A percentile compares a stretch with the other conserved stretches of the same genome.
These are phyloP conservation scores for Zaprionus africanus DNA, from an alignment of 1,140 invertebrate species.

Conservation along the genomic window DNA sequence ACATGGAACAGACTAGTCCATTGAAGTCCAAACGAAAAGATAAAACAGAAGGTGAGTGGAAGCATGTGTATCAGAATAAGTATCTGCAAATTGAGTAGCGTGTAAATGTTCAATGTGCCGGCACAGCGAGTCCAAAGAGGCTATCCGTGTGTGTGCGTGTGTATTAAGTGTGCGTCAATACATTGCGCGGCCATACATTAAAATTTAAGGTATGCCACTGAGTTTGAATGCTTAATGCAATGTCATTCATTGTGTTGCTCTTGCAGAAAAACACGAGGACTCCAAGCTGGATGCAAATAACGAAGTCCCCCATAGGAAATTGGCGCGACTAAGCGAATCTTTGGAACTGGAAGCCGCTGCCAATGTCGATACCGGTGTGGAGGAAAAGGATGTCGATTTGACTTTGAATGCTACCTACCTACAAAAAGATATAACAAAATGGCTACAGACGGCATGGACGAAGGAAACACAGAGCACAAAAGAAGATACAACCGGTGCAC, in stretches of 20 bases:
- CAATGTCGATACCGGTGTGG: neutral
- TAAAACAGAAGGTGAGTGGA: conserved; percentile 68
- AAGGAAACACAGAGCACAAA: conserved; percentile 23
- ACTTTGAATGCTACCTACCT: conserved; percentile 51
- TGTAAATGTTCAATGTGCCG: conserved; percentile 54
- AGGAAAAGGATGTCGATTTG: conserved; percentile 23
- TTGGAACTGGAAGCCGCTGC: conserved; percentile 8
- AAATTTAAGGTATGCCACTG: conserved; percentile 72
- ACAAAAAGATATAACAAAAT: conserved; percentile 55
- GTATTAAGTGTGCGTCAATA: conserved; percentile 47
- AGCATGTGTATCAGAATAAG: conserved; percentile 39
- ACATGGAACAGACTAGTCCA: conserved; percentile 60
- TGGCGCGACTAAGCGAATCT: conserved; percentile 42
- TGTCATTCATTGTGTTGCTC: conserved; percentile 69
- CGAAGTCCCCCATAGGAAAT: conserved; percentile 59
- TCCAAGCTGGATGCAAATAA: neutral
- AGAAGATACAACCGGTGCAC: conserved; percentile 55
- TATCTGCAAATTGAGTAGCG: conserved; percentile 29
- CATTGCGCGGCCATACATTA: conserved; percentile 58
- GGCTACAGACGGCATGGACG: conserved; percentile 58
- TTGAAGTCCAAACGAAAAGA: conserved; percentile 61
- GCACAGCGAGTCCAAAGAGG: conserved; percentile 46
- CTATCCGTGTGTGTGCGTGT: conserved; percentile 51
- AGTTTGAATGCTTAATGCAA: conserved; percentile 66
- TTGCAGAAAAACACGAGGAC: conserved; percentile 57